Evolutionary conservation across 2,113 vertebrate genomes (phyloP).

Genomic region (Tiliqua scincoides): DNA sequence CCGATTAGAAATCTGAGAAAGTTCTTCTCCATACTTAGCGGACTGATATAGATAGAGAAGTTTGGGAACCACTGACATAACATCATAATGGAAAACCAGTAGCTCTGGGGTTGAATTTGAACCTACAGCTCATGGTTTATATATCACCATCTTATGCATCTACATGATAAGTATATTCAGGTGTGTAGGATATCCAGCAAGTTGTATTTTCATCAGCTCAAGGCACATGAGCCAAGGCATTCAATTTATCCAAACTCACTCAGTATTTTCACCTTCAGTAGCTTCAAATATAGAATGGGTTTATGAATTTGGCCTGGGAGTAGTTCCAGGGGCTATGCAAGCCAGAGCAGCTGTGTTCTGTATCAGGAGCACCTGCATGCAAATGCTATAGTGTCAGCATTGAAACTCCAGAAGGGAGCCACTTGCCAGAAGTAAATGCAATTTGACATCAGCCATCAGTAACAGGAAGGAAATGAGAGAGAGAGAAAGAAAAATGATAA

Average conservation of each 20-base stretch:
- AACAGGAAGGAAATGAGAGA: constrained; percentile 59
- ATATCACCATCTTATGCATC: too few species aligned
- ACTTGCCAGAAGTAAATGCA: constrained; percentile 51
- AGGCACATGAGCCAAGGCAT: constrained; percentile 44
- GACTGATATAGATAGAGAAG: too few species aligned
- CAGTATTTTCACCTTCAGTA: constrained; percentile 11
- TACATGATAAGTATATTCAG: neutral
- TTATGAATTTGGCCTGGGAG: constrained; percentile 3
- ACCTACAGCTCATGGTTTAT: neutral
- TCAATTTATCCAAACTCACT: constrained; percentile 35
- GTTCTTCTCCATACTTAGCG: too few species aligned
- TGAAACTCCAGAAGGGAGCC: constrained; percentile 31
- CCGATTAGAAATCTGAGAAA: too few species aligned
- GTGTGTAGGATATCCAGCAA: neutral
- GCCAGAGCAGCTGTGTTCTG: constrained; percentile 18
- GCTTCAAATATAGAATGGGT: neutral
- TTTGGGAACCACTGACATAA: too few species aligned
- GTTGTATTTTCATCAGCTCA: constrained; percentile 32
- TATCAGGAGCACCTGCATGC: constrained; percentile 56
- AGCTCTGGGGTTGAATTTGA: neutral
- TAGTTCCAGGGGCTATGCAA: constrained; percentile 23
- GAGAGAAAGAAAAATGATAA: constrained; percentile 55
- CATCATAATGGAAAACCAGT: too few species aligned
- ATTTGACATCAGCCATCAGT: constrained; percentile 59
- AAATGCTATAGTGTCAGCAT: constrained; percentile 46